Percentiles rank a stretch among this genome's conserved stretches.
Conservation (phyloP, 2,113 vertebrate genomes). For the Sardina pilchardus region DNA sequence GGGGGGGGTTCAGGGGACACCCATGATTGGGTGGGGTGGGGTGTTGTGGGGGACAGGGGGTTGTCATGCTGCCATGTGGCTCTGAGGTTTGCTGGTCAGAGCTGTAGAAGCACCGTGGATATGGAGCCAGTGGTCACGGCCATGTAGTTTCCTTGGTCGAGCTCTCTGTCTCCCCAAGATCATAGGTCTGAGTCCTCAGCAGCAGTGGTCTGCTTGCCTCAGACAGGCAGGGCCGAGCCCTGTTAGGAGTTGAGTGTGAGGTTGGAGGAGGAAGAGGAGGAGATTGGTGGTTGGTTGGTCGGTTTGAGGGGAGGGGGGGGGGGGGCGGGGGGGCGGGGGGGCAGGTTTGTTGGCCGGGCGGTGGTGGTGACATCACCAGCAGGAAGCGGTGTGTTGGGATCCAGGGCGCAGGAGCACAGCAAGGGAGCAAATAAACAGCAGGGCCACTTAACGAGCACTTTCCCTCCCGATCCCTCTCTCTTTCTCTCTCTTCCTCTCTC, state of each 20-base stretch:
- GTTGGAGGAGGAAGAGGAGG: neutral
- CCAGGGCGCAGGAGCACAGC: neutral
- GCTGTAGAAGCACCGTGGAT: too few relatives aligned
- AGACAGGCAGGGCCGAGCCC: neutral
- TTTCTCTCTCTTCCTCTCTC: constrained; percentile 18
- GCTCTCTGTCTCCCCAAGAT: neutral
- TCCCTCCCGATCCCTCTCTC: constrained; percentile 8
- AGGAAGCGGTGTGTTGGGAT: constrained; percentile 24
- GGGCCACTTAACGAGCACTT: constrained; percentile 24
- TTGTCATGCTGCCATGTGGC: too few relatives aligned
- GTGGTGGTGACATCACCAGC: neutral
- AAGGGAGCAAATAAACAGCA: constrained; percentile 18
- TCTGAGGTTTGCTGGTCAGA: too few relatives aligned
- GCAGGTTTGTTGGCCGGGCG: neutral
- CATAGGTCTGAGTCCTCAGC: neutral
- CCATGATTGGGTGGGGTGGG: too few relatives aligned
- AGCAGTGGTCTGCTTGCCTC: neutral
- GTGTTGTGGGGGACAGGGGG: too few relatives aligned
- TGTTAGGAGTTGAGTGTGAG: neutral
- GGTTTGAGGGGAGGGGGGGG: too few relatives aligned
- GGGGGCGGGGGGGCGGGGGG: too few relatives aligned
- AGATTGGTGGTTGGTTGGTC: neutral
- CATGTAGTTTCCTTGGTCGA: too few relatives aligned
- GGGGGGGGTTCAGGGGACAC: too few relatives aligned
- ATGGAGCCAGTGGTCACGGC: too few relatives aligned